Percentiles rank a stretch among this genome's conserved stretches.
Conservation (phyloP, 2,797 vertebrate genomes). For the Mormyrops attenuatus region DNA sequence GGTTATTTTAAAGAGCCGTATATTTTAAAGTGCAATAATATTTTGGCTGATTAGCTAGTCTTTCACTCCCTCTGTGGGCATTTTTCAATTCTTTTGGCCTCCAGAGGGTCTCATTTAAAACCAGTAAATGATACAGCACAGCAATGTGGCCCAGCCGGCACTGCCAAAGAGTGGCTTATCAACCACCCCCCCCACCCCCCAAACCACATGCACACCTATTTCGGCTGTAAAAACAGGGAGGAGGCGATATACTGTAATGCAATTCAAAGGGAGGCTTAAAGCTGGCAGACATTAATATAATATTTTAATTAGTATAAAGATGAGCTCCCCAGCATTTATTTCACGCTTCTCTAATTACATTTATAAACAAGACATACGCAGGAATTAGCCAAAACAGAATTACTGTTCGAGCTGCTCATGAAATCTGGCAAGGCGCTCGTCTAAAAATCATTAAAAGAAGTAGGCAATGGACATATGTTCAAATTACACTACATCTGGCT, state of each 20-base stretch:
- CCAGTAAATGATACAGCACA: background rate
- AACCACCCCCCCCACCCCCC: background rate
- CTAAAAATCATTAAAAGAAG: conserved; percentile 6
- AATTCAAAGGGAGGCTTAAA: conserved; percentile 4
- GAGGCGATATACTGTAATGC: background rate
- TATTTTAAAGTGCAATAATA: background rate
- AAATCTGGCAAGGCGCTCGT: background rate
- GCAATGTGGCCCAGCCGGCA: background rate
- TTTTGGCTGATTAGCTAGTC: background rate
- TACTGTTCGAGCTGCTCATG: background rate
- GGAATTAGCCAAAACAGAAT: conserved; percentile 8
- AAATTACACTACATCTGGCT: conserved; percentile 12
- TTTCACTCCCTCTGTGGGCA: background rate
- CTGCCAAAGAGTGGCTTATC: background rate
- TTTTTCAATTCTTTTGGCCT: background rate
- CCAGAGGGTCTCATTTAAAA: background rate
- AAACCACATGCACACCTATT: background rate
- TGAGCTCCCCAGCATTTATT: conserved; percentile 12
- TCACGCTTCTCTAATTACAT: conserved; percentile 7
- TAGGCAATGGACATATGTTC: conserved; percentile 3
- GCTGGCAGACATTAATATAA: conserved; percentile 11
- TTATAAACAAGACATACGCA: conserved; percentile 12
- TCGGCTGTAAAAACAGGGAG: background rate
- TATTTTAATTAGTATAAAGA: conserved; percentile 15
- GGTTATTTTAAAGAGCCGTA: background rate